Conservation (phyloP, 2,888 invertebrate genomes). For the Callyntrura guangdongensis region DNA sequence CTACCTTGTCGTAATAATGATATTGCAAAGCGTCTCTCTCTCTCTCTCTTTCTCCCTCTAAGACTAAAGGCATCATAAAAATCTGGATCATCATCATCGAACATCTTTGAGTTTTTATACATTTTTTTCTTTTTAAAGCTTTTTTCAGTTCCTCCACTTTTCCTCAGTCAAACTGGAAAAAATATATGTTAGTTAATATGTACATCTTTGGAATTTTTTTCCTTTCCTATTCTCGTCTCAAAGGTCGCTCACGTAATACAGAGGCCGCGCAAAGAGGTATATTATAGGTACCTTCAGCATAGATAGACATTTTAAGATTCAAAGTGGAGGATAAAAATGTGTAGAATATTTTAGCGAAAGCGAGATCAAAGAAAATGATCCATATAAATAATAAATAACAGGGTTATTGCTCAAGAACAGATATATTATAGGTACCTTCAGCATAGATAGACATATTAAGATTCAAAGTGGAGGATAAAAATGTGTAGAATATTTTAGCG, state of each 20-base stretch:
- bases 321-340: no score
- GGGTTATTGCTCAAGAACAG: constrained; percentile 10
- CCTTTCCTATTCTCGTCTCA: background rate
- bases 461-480: no score
- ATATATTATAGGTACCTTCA: no score
- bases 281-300: no score
- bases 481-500: no score
- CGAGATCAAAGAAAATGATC: background rate
- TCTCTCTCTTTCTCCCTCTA: no score
- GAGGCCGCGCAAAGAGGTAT: no score
- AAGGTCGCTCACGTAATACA: no score
- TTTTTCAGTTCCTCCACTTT: constrained; percentile 4
- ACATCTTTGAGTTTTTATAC: no score
- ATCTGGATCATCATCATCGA: constrained; percentile 13
- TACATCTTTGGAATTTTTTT: background rate
- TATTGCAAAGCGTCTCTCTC: background rate
- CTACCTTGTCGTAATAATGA: background rate
- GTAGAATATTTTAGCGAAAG: no score
- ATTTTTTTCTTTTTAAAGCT: background rate
- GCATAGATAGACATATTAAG: no score
- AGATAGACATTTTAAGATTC: no score
- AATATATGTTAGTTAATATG: background rate
- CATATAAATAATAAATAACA: constrained; percentile 18
- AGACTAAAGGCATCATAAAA: background rate
- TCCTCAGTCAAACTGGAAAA: background rate